Evolutionary conservation across 2,113 vertebrate genomes (phyloP), one percentile per base, ranked within the genome.

Genomic region (Phaethon lepturus): DNA sequence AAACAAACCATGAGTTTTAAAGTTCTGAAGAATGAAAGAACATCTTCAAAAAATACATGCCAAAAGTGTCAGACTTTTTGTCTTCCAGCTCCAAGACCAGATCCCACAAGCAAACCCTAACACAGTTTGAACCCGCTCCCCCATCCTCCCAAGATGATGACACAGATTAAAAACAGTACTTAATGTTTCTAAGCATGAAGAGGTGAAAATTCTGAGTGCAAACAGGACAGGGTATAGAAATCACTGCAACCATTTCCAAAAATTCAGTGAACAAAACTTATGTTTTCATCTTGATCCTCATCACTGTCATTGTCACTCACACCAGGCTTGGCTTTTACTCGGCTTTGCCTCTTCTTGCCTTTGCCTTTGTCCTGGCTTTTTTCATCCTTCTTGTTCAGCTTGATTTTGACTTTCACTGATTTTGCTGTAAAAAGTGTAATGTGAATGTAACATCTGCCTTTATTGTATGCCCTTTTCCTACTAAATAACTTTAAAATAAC

Each of bases 301-400:
- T 99, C 99, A n/a, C 98, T 99, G 98, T 99, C 99, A 69, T 99
- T 99, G 47, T 99, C 99, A 12, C 99, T 99, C 92, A 99, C 98
- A 24, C 99, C 99, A 4, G 99, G 99, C 95, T 99, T 99, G 94
- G 98, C 98, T 97, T 99, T 99, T 58, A 97, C 98, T 38, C 99
- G 98, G 84, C 98, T 98, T 29, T 98, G 98, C 63, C 98, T 98
- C 96, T 99, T 99, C 97, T 99, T 99, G 96, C 97, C 97, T 93
- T 98, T 98, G 67, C 98, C 98, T 94, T 99, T 99, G 92, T 99
- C 99, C 24, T 98, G 98, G 81, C 97, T 92, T 81, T 98, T 98
- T 12, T 98, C 98, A 9, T 99, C 98, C 86, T 98, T 99, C 75
- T 99, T 99, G 86, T 98, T 98, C 92, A 99, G 98, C 94, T 99